phyloP scores from a whole-genome alignment of 2,113 vertebrate genomes.

The Serinus canaria region DNA sequence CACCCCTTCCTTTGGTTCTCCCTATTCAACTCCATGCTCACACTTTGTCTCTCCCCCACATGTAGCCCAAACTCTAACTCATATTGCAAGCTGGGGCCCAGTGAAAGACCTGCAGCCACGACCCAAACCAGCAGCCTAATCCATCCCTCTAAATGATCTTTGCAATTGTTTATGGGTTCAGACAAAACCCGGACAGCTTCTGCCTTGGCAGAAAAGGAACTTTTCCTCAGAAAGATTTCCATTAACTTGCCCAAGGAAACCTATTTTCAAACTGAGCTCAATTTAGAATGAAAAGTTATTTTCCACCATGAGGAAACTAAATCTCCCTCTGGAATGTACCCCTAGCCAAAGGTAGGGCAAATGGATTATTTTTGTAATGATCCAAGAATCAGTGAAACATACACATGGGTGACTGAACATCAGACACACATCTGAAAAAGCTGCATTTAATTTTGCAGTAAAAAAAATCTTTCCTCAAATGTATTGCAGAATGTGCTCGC shows the following conservation, averaged over 20 bases:
- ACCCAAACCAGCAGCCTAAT: background rate
- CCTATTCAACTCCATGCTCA: background rate
- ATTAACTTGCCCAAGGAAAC: background rate
- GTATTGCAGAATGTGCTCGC: background rate
- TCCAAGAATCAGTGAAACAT: background rate
- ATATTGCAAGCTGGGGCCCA: background rate
- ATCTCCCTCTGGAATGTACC: background rate
- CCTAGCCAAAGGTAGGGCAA: background rate
- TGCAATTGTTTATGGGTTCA: background rate
- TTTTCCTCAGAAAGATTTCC: slow-evolving; percentile 5
- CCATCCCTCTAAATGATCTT: background rate
- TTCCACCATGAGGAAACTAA: background rate
- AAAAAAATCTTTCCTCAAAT: background rate
- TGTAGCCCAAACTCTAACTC: background rate
- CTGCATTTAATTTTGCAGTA: background rate
- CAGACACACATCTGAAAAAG: background rate
- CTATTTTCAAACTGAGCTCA: background rate
- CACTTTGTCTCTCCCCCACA: background rate
- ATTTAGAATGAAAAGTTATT: background rate
- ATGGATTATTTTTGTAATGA: background rate
- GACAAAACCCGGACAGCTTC: background rate
- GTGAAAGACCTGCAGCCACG: background rate
- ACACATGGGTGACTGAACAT: background rate
- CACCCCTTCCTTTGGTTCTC: background rate
- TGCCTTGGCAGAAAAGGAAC: background rate